Evolutionary conservation across 2,888 invertebrate genomes (phyloP), one percentile per base, ranked within the genome.

Genomic region (Metellina segmentata): DNA sequence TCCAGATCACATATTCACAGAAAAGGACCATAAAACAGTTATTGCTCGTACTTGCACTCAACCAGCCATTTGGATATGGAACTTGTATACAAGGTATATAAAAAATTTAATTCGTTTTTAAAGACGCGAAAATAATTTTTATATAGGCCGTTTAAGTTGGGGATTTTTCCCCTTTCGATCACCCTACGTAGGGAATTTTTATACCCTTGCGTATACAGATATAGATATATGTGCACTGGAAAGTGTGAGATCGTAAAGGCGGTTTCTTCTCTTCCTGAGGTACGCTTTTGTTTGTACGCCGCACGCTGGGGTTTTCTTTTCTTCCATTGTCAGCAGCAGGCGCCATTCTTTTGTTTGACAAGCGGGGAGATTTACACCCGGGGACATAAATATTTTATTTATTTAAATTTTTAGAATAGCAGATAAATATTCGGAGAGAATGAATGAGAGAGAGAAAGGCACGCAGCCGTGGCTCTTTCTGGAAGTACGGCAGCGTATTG

Each of bases 91-190:
- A 88, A 74, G 88, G 78, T 88, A 91, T 91, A 91, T 16, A 61
- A 61, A 92, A 92, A 92, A 19, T 92, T 92, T 92, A 92, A 92
- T 92, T 85, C 89, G 49, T 85, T 89, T 92, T 92, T 92, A 92
- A 92, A 92, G 92, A 92, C 74, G 61, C 11, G 75, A 82, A 87
- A 91, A 87, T 88, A 79, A 85, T 85, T 92, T 89, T 91, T 91
- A 87, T 91, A 79, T 87, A 91, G 74, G 77, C 71, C 81, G 48
- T 90, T 83, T 72, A 79, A 16, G 20, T 71, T 49, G 7, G 16
- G 48, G 78, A 85, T 90, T 34, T 81, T 69, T 86, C 6, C 49
- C 49, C 34, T 51, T 19, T 16, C 20, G 20, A 19, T 53, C 9
- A 19, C 34, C 51, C 8, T 19, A 49, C n/a, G 20, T 72, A 19